phyloP scores from a whole-genome alignment of 1,140 invertebrate genomes.

The Plectrocnemia conspersa region DNA sequence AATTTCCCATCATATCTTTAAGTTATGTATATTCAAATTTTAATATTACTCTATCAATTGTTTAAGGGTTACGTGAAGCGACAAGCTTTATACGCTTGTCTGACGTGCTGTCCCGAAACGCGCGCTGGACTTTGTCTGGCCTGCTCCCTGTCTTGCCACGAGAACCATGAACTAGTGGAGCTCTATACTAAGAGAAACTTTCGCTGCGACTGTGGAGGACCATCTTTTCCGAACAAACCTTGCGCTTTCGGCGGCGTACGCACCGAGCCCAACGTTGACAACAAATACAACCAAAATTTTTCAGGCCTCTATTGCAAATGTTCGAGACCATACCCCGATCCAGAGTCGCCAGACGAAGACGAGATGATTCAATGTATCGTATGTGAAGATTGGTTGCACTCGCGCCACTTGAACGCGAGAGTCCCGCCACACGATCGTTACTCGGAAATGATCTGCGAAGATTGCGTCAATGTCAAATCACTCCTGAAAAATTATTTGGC shows the following conservation, averaged over 20 bases:
- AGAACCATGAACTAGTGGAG: constrained; percentile 92
- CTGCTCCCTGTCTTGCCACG: constrained; percentile 92
- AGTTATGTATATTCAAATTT: background rate
- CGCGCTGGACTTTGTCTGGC: constrained; percentile 88
- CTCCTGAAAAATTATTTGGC: constrained; percentile 54
- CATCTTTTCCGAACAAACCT: constrained; percentile 66
- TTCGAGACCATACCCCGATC: constrained; percentile 91
- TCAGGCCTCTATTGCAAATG: constrained; percentile 90
- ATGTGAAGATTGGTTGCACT: constrained; percentile 98
- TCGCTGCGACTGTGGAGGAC: constrained; percentile 95
- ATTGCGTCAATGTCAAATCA: constrained; percentile 66
- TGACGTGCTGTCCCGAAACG: constrained; percentile 73
- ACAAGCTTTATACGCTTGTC: constrained; percentile 93
- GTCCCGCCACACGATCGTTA: constrained; percentile 60
- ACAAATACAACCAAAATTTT: constrained; percentile 94
- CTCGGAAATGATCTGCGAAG: constrained; percentile 74
- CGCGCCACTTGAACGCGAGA: constrained; percentile 65
- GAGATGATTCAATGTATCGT: constrained; percentile 96
- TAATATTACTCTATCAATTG: constrained; percentile 29
- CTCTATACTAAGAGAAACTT: constrained; percentile 97
- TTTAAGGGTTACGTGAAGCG: constrained; percentile 86
- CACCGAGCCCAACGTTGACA: constrained; percentile 54
- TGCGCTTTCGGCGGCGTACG: constrained; percentile 74
- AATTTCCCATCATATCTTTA: too few relatives aligned
- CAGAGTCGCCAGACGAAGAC: constrained; percentile 71